These are phyloP conservation scores for Bufotes viridis DNA, from an alignment of 2,797 vertebrate species.

Conservation along the genomic window DNA sequence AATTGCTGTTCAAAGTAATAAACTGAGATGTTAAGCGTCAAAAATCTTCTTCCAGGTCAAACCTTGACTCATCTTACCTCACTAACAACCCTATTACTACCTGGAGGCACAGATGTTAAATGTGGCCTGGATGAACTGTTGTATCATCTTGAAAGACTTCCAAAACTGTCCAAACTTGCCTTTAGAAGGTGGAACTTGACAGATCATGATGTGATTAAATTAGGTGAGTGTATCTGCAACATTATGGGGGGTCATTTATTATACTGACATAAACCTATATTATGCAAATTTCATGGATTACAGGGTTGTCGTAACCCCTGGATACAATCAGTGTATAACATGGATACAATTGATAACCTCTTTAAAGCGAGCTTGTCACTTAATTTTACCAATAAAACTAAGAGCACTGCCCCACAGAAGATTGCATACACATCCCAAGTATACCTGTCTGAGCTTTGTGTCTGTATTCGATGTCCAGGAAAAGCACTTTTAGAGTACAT, in stretches of 20 bases:
- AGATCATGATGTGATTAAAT: conserved; percentile 63
- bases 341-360: too few species aligned
- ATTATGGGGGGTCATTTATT: background rate
- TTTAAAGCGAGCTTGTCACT: too few species aligned
- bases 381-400: too few species aligned
- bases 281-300: too few species aligned
- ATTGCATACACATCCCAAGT: too few species aligned
- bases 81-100: conserved; percentile 65
- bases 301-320: too few species aligned
- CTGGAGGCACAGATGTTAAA: conserved; percentile 57
- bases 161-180: conserved; percentile 63
- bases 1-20: background rate
- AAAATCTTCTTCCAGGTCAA: conserved; percentile 62
- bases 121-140: conserved; percentile 57
- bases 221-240: conserved; percentile 63
- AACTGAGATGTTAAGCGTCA: background rate
- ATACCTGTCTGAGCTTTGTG: too few species aligned
- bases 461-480: too few species aligned
- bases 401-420: too few species aligned
- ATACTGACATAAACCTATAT: too few species aligned
- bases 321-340: too few species aligned
- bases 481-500: too few species aligned
- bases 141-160: conserved; percentile 52
- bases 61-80: conserved; percentile 60
- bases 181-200: conserved; percentile 67